Evolutionary conservation across 1,140 invertebrate genomes (phyloP).

Genomic region (Linepithema humile): DNA sequence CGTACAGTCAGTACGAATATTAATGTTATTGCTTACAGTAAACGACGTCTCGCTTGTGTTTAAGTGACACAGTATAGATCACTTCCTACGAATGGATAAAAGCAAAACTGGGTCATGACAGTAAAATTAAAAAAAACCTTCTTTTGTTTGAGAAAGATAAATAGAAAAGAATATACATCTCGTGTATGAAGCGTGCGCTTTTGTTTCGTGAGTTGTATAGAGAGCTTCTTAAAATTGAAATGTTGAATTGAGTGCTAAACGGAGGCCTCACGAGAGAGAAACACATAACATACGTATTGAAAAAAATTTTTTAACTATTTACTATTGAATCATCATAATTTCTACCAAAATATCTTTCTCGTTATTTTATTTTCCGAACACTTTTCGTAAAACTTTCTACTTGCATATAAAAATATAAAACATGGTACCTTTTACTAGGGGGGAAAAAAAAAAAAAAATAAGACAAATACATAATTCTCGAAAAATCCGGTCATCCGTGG

Average conservation of each 20-base stretch:
- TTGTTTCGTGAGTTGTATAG: conserved; percentile 20
- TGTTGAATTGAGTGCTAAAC: not conserved
- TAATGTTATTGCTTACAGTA: too few species aligned
- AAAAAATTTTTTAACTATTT: not conserved
- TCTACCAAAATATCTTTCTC: not conserved
- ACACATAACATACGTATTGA: not conserved
- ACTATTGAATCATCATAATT: too few species aligned
- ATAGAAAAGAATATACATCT: not conserved
- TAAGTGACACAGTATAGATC: not conserved
- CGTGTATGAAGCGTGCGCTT: not conserved
- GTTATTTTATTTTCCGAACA: not conserved
- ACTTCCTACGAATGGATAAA: not conserved
- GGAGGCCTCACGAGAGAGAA: not conserved
- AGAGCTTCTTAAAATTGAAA: conserved; percentile 14
- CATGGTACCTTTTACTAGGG: not conserved
- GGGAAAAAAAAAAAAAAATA: not conserved
- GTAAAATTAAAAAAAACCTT: conserved; percentile 27
- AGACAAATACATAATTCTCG: conserved; percentile 18
- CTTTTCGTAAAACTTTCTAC: not conserved
- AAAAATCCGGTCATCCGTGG: conserved; percentile 14
- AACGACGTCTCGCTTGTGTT: too few species aligned
- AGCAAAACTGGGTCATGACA: not conserved
- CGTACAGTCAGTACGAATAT: too few species aligned
- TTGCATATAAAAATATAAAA: not conserved
- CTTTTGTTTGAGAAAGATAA: conserved; percentile 22